Evolutionary conservation across 2,113 vertebrate species (phyloP), one percentile per base, ranked within the genome.

Genomic region (Tonatia bakeri): DNA sequence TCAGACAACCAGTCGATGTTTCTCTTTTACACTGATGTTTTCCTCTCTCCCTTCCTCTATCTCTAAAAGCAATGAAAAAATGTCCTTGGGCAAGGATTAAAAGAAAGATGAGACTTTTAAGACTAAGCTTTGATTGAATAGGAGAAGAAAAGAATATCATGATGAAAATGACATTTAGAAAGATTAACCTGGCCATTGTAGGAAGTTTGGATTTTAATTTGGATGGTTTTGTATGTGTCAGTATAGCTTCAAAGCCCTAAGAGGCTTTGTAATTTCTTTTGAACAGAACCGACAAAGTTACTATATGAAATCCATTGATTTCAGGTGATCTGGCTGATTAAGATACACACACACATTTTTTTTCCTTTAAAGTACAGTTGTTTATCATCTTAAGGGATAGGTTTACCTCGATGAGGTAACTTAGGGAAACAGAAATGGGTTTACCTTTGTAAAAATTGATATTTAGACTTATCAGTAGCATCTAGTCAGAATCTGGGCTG

Each of bases 201-300:
- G 67, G 86, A 95, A 96, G 47, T 28, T 64, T 86, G 36, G 26
- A 40, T 86, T 96, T 96, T 96, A 90, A 94, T 93, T 94, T 89
- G 67, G 22, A 54, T 91, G 11, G 3, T 87, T 86, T 70, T 73
- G 76, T 92, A 26, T 91, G 3, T 95, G 45, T 92, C 88, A 65
- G 3, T 92, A 92, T 69, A 95, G 40, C 73, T 91, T 40, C 73
- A 87, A 64, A 90, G 31, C 7, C 56, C 69, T 85, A 6, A 4
- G 22, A 87, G 36, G 33, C 79, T 91, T 90, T 82, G 20, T 15
- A 56, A 77, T 95, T 96, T 92, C 92, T 96, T 97, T 82, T 91
- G 33, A 94, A 92, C 75, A 65, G 36, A 91, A 91, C 31, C 28
- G 95, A 69, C 65, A 88, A 76, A 89, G 77, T 90, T 50, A 47